Base-by-base conservation (phyloP, 2,797 vertebrate species). In the Myoxocephalus aenaeus region DNA sequence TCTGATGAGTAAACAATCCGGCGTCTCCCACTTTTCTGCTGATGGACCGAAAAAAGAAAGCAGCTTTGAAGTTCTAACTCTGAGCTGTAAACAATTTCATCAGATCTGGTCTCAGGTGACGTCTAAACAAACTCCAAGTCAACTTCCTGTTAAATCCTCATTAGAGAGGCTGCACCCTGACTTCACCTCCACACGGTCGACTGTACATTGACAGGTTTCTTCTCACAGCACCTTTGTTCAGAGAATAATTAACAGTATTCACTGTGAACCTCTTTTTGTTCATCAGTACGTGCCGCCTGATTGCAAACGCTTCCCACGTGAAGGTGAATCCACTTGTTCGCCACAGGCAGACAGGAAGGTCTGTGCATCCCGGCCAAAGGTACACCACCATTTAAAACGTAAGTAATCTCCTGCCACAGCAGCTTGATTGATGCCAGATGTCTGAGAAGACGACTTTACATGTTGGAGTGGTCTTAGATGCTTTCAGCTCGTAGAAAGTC, bases 61-160 rank as follows among this genome's bases (percentile, higher is more conserved):
- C 0, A 3, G 70, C 82, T 84, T 86, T 87, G 86, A 87, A 86
- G 84, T 90, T 90, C 54, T 9, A 66, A 79, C 81, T 78, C 58
- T 8, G 73, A 77, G 80, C 67, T n/a, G 46, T 83, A 78, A 82
- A 87, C 73, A 75, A 10, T 75, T 77, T 62, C 65, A 72, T 84
- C 65, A 80, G 66, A 68, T 84, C 82, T 25, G 53, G 65, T 88
- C 88, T 83, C 86, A 73, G 86, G 66, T 77, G 74, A 87, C 14
- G 25, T 59, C 79, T 62, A 29, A 70, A 77, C 50, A 73, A 73
- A 82, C 70, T 71, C 15, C 22, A 0, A 69, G 69, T 73, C 70
- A 54, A 58, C 75, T 70, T 70, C 57, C 42, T 71, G 70, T 77
- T 74, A 70, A 74, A 81, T 57, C 70, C 77, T 79, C 65, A 64